Base-by-base conservation (phyloP, 2,113 vertebrate genomes). In the Coryphaenoides rupestris region DNA sequence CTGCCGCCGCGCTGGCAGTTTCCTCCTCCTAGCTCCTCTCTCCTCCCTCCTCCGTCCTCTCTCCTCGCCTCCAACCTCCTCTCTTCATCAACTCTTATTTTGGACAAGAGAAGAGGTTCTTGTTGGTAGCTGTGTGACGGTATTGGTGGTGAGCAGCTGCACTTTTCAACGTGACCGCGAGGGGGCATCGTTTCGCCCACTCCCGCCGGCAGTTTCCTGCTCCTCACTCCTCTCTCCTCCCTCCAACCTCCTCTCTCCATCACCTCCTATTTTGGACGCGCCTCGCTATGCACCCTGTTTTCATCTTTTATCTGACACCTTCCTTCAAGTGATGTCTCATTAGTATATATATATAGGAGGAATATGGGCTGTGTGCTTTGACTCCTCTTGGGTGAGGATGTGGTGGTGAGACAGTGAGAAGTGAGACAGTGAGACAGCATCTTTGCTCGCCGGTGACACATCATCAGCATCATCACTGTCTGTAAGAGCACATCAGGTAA, bases 341-440 rank as follows among this genome's bases (percentile, higher is more conserved):
- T 64, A 69, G 3, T 70, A 68, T 33, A 46, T n/a, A 21, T 3
- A 19, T 33, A 46, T n/a, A 21, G 2, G 19, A 12, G 33, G 33
- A 12, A n/a, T n/a, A n/a, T n/a, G n/a, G n/a, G n/a, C 40, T 45
- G 40, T 13, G n/a, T n/a, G 47, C 47, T 17, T 50, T n/a, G 47
- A 4, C 47, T 50, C 15, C 5, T 40, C 33, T 13, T 40, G 13
- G 68, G n/a, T 52, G 23, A 82, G 62, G 74, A 82, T 84, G 84
- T 65, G 72, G 33, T 84, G 78, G 75, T 74, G 65, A 56, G 16
- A 65, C 68, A 70, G 61, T 15, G 65, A 85, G 78, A 82, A 86
- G 88, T 91, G 89, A 91, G 82, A 91, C 89, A 88, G 90, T 91
- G 89, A 91, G 82, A 91, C 89, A 88, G 90, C 89, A 90, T 87